Percentiles rank a stretch among this genome's conserved stretches.
Conservation (phyloP, 2,797 vertebrate species). For the Mormyrops attenuatus region DNA sequence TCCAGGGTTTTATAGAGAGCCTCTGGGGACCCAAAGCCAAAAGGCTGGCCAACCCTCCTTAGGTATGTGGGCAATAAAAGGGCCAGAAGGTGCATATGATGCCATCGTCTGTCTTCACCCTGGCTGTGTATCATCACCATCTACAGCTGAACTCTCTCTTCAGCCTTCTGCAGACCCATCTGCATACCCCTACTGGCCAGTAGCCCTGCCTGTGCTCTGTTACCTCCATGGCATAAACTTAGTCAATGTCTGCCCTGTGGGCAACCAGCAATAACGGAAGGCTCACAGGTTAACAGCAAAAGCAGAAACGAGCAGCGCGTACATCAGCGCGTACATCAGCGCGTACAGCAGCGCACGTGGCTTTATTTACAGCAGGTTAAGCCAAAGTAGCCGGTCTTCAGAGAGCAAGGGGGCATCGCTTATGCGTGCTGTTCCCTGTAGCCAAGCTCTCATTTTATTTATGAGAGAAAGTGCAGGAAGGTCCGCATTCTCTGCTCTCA, state of each 20-base stretch:
- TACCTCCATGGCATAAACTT: neutral
- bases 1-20: neutral
- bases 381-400: neutral
- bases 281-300: neutral
- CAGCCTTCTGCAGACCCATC: neutral
- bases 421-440: neutral
- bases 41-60: neutral
- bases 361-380: neutral
- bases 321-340: neutral
- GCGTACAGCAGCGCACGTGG: neutral
- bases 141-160: neutral
- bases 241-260: neutral
- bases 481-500: neutral
- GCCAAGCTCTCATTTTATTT: neutral
- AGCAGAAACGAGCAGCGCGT: neutral
- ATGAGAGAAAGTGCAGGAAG: neutral
- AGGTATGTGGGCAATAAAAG: neutral
- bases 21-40: neutral
- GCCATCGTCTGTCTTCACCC: neutral
- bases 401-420: neutral
- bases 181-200: neutral
- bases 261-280: neutral
- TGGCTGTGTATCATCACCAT: neutral
- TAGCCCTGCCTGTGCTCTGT: neutral
- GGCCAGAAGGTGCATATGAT: neutral